These are phyloP conservation scores for Scalopus aquaticus DNA, from an alignment of 2,113 vertebrate genomes.

Conservation along the genomic window DNA sequence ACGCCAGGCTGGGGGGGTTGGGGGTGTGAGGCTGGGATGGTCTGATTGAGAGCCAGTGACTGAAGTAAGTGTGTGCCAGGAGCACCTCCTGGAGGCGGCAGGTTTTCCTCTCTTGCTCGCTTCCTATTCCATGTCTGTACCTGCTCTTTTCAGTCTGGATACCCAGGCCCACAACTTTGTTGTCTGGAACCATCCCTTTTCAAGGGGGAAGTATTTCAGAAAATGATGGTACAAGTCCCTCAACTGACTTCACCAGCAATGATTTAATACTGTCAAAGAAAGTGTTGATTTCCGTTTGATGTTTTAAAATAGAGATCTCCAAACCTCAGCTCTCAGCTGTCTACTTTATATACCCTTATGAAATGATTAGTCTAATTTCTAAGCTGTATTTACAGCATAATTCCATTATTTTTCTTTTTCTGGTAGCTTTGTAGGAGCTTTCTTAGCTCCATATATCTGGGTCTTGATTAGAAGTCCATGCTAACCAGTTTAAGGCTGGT, in stretches of 20 bases:
- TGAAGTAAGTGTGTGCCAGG: neutral
- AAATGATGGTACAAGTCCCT: neutral
- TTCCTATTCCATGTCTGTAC: no score
- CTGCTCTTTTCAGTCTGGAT: neutral
- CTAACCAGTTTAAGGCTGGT: constrained; percentile 73
- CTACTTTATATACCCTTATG: constrained; percentile 47
- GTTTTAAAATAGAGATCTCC: constrained; percentile 36
- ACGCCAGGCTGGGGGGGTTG: accelerated
- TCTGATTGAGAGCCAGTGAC: neutral
- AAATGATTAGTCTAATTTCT: constrained; percentile 35
- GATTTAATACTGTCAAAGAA: neutral
- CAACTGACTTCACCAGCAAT: neutral
- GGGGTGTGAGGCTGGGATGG: neutral
- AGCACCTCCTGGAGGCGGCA: neutral
- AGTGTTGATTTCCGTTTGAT: neutral
- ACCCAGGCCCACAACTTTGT: neutral
- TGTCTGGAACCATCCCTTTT: neutral
- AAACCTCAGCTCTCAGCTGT: constrained; percentile 11
- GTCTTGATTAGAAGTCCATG: constrained; percentile 80
- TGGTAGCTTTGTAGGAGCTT: constrained; percentile 57
- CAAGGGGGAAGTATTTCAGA: neutral
- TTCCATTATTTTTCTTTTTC: constrained; percentile 55
- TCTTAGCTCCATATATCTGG: constrained; percentile 52
- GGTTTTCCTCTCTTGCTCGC: neutral
- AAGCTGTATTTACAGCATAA: constrained; percentile 71